These are phyloP conservation scores for Ardeotis arabs DNA, from an alignment of 2,113 vertebrate species.

Conservation along the genomic window DNA sequence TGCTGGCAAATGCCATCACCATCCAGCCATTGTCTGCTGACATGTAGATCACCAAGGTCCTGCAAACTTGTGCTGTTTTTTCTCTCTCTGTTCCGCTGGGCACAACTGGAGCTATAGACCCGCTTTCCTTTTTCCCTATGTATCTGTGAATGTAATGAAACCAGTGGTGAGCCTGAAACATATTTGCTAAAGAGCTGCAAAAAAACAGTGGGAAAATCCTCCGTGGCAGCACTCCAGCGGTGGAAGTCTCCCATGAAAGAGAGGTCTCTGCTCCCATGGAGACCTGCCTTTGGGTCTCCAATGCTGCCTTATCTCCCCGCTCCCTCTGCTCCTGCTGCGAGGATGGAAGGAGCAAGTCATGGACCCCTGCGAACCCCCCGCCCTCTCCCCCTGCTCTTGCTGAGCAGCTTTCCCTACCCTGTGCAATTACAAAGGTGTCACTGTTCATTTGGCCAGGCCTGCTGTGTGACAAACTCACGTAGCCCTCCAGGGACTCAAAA, in stretches of 20 bases:
- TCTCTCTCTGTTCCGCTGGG: not conserved
- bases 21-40: fast-evolving
- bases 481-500: not conserved
- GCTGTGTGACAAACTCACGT: fast-evolving
- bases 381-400: fast-evolving
- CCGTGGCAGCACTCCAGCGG: not conserved
- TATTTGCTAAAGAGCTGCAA: not conserved
- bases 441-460: not conserved
- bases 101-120: not conserved
- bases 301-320: not conserved
- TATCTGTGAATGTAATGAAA: not conserved
- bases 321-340: not conserved
- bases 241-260: not conserved
- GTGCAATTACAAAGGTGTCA: not conserved
- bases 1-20: not conserved
- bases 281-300: not conserved
- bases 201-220: not conserved
- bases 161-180: not conserved
- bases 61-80: not conserved
- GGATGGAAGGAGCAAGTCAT: not conserved
- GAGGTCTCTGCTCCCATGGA: not conserved
- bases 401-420: not conserved
- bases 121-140: not conserved
- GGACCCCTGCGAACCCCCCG: fast-evolving
- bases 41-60: not conserved